Percentiles rank a stretch among this genome's conserved stretches.
phyloP scores from a whole-genome alignment of 2,888 invertebrate genomes.

The Scaptomyza flava region DNA sequence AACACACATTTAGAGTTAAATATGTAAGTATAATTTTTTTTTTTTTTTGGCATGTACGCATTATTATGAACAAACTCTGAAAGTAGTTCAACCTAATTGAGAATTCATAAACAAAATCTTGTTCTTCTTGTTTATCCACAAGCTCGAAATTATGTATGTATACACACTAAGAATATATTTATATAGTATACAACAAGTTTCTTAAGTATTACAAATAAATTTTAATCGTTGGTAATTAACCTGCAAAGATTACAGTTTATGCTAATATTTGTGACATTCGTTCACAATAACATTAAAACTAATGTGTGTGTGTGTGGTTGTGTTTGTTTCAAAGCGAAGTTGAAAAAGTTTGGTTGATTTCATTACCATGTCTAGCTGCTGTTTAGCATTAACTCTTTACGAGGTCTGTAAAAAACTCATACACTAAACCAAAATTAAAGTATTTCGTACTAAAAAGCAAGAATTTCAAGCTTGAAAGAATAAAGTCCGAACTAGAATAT shows the following conservation, averaged over 20 bases:
- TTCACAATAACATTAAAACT: slow-evolving; percentile 36
- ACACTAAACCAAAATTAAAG: background rate
- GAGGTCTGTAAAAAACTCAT: background rate
- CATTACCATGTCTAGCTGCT: background rate
- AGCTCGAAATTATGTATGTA: slow-evolving; percentile 6
- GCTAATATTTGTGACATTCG: slow-evolving; percentile 24
- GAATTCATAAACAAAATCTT: slow-evolving; percentile 17
- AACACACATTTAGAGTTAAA: too few relatives aligned
- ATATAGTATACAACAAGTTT: slow-evolving; percentile 27
- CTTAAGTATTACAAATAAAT: slow-evolving; percentile 54
- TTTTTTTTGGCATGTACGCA: background rate
- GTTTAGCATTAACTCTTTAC: background rate
- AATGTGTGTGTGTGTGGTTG: slow-evolving; percentile 1
- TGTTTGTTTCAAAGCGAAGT: background rate
- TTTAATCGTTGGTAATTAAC: slow-evolving; percentile 57
- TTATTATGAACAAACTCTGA: slow-evolving; percentile 26
- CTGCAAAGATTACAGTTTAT: slow-evolving; percentile 38
- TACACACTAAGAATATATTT: slow-evolving; percentile 9
- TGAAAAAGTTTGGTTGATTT: background rate
- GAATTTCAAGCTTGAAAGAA: background rate
- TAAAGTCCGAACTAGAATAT: background rate
- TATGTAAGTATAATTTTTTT: too few relatives aligned
- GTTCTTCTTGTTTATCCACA: background rate
- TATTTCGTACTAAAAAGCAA: background rate
- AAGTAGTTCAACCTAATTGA: slow-evolving; percentile 12